phyloP scores from a whole-genome alignment of 1,140 invertebrate species.

The Ganaspis sp. region DNA sequence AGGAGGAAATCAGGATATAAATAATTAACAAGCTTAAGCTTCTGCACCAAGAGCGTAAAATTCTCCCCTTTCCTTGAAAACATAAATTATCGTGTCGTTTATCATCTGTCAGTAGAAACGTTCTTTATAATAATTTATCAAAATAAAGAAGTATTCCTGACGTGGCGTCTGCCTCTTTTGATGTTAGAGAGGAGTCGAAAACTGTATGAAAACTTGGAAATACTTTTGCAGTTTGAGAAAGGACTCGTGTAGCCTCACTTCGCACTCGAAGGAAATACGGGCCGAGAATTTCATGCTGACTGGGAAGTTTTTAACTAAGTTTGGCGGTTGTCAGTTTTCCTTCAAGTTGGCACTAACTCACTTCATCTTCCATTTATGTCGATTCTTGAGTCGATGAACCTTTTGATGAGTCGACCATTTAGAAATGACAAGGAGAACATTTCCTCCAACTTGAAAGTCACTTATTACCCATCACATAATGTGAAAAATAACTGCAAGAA shows the following conservation, averaged over 20 bases:
- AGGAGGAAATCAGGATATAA: not conserved
- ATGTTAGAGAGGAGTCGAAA: constrained; percentile 39
- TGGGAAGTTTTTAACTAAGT: constrained; percentile 62
- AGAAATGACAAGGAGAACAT: not conserved
- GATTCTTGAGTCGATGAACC: constrained; percentile 52
- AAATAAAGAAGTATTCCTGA: constrained; percentile 36
- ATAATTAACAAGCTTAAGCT: not conserved
- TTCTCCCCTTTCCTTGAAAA: not conserved
- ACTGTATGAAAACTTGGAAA: constrained; percentile 55
- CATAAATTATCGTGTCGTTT: not conserved
- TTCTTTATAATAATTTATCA: not conserved
- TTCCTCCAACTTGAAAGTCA: not conserved
- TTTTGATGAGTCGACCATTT: constrained; percentile 47
- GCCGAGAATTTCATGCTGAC: constrained; percentile 55
- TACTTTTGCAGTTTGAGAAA: constrained; percentile 46
- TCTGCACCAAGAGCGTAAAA: not conserved
- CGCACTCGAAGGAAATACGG: constrained; percentile 47
- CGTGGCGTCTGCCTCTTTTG: constrained; percentile 31
- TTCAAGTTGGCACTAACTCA: constrained; percentile 43
- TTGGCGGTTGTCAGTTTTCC: constrained; percentile 57
- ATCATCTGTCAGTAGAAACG: not conserved
- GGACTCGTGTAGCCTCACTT: constrained; percentile 45
- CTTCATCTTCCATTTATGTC: constrained; percentile 52
- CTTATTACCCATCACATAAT: no score
- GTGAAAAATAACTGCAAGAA: not conserved